These are phyloP conservation scores for Coregonus ussuriensis DNA, from an alignment of 2,797 vertebrate genomes.

Conservation along the genomic window DNA sequence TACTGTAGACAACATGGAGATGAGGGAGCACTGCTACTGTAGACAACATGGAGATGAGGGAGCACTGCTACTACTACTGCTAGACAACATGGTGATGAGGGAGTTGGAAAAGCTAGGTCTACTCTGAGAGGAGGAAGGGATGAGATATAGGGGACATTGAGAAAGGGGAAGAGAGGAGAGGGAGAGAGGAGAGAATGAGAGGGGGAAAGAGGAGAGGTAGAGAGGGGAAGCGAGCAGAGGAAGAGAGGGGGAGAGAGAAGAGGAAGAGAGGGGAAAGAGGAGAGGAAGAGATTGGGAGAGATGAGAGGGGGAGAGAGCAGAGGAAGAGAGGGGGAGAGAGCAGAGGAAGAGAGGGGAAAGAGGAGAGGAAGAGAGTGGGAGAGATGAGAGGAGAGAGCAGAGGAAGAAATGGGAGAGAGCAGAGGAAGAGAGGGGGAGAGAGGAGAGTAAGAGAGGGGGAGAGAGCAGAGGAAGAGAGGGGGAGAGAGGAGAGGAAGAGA, in stretches of 20 bases:
- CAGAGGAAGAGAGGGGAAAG: neutral
- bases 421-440: neutral
- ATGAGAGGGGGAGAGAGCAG: conserved; percentile 4
- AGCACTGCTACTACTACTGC: too few relatives aligned
- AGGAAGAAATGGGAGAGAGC: neutral
- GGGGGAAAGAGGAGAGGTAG: conserved; percentile 6
- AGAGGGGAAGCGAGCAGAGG: neutral
- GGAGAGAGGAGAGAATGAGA: conserved; percentile 6
- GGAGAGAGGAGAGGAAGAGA: neutral
- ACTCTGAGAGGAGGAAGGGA: too few relatives aligned
- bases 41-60: too few relatives aligned
- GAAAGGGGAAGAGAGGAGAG: conserved; percentile 11
- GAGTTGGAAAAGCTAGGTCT: too few relatives aligned
- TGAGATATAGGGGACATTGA: conserved; percentile 31
- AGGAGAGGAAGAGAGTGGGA: neutral
- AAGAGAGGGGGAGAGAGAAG: too few relatives aligned
- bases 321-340: conserved; percentile 8
- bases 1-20: too few relatives aligned
- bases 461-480: neutral
- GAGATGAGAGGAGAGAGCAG: neutral
- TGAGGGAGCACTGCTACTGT: too few relatives aligned
- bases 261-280: conserved; percentile 16
- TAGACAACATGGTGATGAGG: too few relatives aligned
- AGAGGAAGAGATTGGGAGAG: conserved; percentile 1
- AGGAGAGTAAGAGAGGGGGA: neutral